Base-by-base conservation (phyloP, 2,888 invertebrate genomes). In the Rhagonycha fulva region DNA sequence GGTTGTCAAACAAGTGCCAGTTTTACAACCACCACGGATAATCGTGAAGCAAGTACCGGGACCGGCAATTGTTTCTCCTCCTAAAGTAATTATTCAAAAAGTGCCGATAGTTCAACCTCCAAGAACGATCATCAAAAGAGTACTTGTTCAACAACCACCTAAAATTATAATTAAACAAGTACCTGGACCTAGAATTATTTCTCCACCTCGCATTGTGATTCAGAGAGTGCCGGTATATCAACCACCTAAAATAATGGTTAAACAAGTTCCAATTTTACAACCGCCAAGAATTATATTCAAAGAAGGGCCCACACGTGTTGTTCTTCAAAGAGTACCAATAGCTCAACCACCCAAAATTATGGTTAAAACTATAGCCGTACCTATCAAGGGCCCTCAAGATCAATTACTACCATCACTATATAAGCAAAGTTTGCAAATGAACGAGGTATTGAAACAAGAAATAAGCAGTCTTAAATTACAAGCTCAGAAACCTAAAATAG, bases 231-330 rank as follows among this genome's bases (percentile, higher is more conserved):
- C 71, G n/a, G 12, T 69, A 0, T 23, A 14, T 19, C 60, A 47
- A 70, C 66, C 47, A 5, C 28, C 66, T 5, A 63, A 26, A 24
- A 2, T 23, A 9, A 60, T 72, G 9, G 47, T 72, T 26, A 60
- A 75, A 69, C 9, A 62, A 28, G 62, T 75, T 14, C 24, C 19
- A 24, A 26, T 74, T 23, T 63, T 62, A n/a, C 70, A 47, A 70
- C 62, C 63, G 11, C 63, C 71, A n/a, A 12, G 67, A 28, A 70
- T 70, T 32, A 30, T 77, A 12, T 61, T 72, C n/a, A 75, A 75
- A 63, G 72, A 74, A 32, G 72, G 75, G n/a, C 75, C 74, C 19
- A 28, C 75, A 10, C 63, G 26, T 47, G 47, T 47, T 47, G n/a
- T 47, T 47, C 47, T 47, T n/a, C 62, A 62, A 19, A 62, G 9